Conservation (phyloP, 2,888 invertebrate species). For the Torymus tubicola region DNA sequence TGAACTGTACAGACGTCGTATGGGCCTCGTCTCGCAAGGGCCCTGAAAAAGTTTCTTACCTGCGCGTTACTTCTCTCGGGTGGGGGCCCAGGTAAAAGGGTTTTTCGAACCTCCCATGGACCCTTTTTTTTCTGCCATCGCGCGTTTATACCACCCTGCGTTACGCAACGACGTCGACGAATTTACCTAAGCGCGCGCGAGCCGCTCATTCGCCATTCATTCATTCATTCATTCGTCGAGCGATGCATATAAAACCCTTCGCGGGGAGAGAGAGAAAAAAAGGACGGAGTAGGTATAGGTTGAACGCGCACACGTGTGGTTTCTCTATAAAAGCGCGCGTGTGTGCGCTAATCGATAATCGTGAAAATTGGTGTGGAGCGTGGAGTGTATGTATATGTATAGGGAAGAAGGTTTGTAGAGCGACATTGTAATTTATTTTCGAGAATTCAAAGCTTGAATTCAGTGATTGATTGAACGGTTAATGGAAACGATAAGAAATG, state of each 20-base stretch:
- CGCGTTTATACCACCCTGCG: constrained; percentile 21
- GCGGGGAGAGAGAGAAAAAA: constrained; percentile 47
- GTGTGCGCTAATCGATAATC: constrained; percentile 41
- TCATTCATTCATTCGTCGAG: neutral
- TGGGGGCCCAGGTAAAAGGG: constrained; percentile 73
- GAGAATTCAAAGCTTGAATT: too few relatives aligned
- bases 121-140: constrained; percentile 58
- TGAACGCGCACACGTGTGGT: neutral
- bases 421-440: too few relatives aligned
- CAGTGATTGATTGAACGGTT: too few relatives aligned
- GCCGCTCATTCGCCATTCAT: constrained; percentile 61
- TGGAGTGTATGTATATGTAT: too few relatives aligned
- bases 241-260: constrained; percentile 52
- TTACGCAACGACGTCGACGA: constrained; percentile 66
- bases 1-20: constrained; percentile 33
- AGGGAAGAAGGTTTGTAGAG: too few relatives aligned
- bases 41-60: constrained; percentile 65
- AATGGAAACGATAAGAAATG: too few relatives aligned
- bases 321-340: constrained; percentile 7
- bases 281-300: constrained; percentile 38
- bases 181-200: constrained; percentile 62
- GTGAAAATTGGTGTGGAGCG: too few relatives aligned
- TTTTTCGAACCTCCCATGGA: constrained; percentile 62
- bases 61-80: constrained; percentile 64
- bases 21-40: neutral